Evolutionary conservation across 2,113 vertebrate species (phyloP), one percentile per base, ranked within the genome.

Genomic region (Coptodon rendalli): DNA sequence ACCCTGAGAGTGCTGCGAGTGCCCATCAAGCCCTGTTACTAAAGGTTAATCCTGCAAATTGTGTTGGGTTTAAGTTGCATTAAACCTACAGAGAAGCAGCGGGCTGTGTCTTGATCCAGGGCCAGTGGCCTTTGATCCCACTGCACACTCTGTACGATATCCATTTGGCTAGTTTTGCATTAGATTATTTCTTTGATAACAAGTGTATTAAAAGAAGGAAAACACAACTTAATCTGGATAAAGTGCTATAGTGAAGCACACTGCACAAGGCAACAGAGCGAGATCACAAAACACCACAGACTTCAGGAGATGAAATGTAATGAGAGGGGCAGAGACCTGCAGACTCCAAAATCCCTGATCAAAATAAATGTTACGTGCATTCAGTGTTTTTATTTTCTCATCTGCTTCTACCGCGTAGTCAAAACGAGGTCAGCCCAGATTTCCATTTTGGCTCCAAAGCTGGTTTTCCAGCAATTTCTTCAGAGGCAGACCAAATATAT

Each of bases 41-140:
- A 83, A 89, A 89, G 87, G 85, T 91, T 92, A 93, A 95, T 95
- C 89, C 87, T 87, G 56, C 79, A 92, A 94, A 95, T 83, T 92
- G 93, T 78, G 87, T 81, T 83, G 80, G 80, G 87, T 91, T 90
- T 86, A 89, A 90, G 29, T 93, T 94, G 86, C 84, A 78, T 94
- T 94, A 91, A 91, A 86, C 90, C 91, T 85, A 92, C 88, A 89
- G 87, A 50, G 80, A 86, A 3, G 56, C 61, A 12, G 27, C 2
- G 29, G 89, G 89, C 81, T 54, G 59, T 31, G 53, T 84, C 89
- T 84, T 36, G 78, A 89, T 87, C 80, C 79, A 2, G 63, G 82
- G 61, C 54, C 71, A 22, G 52, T 43, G 73, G 22, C 84, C 87
- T 90, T 86, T 92, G 87, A 91, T 90, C 86, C 78, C 56, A 24